Evolutionary conservation across 2,113 vertebrate species (phyloP).

Genomic region (Madoqua kirkii): DNA sequence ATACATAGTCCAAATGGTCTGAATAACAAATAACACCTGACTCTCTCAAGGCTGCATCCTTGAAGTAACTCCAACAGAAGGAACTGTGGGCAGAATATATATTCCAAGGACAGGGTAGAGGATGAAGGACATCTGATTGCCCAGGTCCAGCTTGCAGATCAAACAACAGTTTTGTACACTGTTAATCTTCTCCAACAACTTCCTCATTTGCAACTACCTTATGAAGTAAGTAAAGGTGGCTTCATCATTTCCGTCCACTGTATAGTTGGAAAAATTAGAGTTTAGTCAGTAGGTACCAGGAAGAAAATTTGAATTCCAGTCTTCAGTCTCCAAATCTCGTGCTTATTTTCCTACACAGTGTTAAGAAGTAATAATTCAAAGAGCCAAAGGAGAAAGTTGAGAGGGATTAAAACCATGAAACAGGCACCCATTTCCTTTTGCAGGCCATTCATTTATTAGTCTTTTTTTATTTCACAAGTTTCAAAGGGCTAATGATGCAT

Average conservation of each 20-base stretch:
- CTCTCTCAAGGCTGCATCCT: background rate
- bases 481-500: background rate
- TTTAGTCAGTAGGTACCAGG: background rate
- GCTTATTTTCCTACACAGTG: background rate
- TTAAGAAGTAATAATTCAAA: background rate
- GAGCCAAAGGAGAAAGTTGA: background rate
- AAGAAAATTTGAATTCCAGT: background rate
- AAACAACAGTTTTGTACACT: background rate
- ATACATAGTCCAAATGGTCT: background rate
- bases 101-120: background rate
- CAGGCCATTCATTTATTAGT: background rate
- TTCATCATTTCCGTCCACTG: background rate
- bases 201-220: background rate
- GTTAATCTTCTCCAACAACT: background rate
- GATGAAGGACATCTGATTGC: background rate
- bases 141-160: background rate
- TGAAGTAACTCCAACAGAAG: background rate
- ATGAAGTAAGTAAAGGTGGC: background rate
- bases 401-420: background rate
- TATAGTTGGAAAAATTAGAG: background rate
- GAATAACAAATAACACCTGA: background rate
- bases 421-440: background rate
- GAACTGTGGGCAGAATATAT: background rate
- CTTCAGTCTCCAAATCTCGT: background rate
- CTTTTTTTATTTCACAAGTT: background rate